These are phyloP conservation scores for Athalia circularis DNA, from an alignment of 2,888 invertebrate species.

Conservation along the genomic window DNA sequence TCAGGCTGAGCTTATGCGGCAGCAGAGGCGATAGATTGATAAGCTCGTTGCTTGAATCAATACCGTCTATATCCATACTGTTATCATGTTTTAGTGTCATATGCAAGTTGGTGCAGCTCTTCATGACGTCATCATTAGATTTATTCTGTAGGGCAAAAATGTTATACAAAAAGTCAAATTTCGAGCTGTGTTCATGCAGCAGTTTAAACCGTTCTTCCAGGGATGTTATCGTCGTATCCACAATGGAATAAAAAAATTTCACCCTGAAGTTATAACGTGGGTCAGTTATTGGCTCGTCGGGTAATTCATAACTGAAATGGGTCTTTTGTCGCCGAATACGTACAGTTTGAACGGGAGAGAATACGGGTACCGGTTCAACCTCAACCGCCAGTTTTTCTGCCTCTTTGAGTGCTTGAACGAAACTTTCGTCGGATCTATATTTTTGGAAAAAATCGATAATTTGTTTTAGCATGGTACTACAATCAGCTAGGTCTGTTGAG, in stretches of 20 bases:
- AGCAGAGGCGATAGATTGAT: no score
- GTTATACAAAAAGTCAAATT: constrained; percentile 27
- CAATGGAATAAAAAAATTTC: constrained; percentile 15
- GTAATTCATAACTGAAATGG: constrained; percentile 28
- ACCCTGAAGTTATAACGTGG: constrained; percentile 7
- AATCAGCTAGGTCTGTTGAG: constrained; percentile 48
- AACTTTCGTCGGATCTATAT: no score
- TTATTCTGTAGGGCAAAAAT: background rate
- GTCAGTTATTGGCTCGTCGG: constrained; percentile 18
- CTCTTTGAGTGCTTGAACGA: no score
- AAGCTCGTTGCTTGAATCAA: no score
- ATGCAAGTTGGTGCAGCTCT: no score
- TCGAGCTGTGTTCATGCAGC: constrained; percentile 7
- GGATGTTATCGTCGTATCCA: constrained; percentile 25
- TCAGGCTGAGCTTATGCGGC: no score
- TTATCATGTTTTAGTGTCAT: no score
- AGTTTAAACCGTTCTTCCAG: constrained; percentile 33
- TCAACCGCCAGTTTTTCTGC: constrained; percentile 11
- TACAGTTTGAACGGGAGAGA: constrained; percentile 2
- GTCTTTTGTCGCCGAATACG: constrained; percentile 18
- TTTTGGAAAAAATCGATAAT: no score
- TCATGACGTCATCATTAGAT: no score
- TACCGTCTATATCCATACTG: no score
- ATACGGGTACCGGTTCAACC: constrained; percentile 9
- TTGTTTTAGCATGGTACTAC: no score